These are phyloP conservation scores for Alviniconcha strummeri DNA, from an alignment of 2,888 invertebrate species.

Conservation along the genomic window DNA sequence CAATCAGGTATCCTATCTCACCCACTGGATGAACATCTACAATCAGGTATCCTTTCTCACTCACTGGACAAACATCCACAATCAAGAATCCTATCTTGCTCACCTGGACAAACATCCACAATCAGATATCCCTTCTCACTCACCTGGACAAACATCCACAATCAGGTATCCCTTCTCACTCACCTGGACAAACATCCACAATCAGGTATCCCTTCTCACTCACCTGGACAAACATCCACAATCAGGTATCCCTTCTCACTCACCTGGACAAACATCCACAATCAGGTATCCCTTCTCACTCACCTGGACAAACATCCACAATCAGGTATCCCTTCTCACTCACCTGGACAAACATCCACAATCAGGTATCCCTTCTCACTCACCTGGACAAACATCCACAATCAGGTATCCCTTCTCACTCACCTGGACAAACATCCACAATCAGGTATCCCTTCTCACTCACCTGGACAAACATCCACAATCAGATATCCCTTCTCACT, in stretches of 20 bases:
- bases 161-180: slow-evolving; percentile 55
- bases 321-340: slow-evolving; percentile 55
- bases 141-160: slow-evolving; percentile 56
- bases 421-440: slow-evolving; percentile 56
- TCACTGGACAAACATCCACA: slow-evolving; percentile 56
- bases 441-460: slow-evolving; percentile 26
- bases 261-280: slow-evolving; percentile 56
- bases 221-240: not conserved
- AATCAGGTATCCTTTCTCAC: slow-evolving; percentile 52
- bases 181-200: slow-evolving; percentile 56
- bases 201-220: slow-evolving; percentile 26
- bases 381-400: slow-evolving; percentile 56
- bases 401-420: slow-evolving; percentile 55
- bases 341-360: slow-evolving; percentile 56
- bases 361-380: slow-evolving; percentile 52
- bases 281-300: too few species aligned
- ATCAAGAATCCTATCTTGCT: slow-evolving; percentile 54
- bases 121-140: slow-evolving; percentile 52
- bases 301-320: slow-evolving; percentile 56
- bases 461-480: not conserved
- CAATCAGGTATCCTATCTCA: slow-evolving; percentile 56
- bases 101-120: slow-evolving; percentile 56
- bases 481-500: not conserved
- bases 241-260: not conserved
- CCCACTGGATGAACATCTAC: slow-evolving; percentile 54